Conservation (phyloP, 2,888 invertebrate species). For the Vesta saturnalis region DNA sequence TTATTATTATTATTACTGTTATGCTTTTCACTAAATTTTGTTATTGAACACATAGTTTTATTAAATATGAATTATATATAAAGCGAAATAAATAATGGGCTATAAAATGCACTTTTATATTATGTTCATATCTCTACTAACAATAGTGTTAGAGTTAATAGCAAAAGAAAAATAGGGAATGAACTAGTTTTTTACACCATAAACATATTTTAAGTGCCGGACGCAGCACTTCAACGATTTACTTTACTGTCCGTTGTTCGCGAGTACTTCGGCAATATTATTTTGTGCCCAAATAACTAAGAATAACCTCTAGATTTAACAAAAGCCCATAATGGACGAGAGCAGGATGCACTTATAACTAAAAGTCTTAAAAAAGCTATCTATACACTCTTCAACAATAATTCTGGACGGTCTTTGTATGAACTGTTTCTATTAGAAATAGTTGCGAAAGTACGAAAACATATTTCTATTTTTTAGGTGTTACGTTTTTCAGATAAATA, state of each 20-base stretch:
- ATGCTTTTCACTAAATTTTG: constrained; percentile 14
- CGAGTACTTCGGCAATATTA: constrained; percentile 48
- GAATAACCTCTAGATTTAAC: constrained; percentile 42
- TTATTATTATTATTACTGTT: constrained; percentile 47
- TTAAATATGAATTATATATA: too few species aligned
- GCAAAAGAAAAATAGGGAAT: background rate
- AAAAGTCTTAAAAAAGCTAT: constrained; percentile 28
- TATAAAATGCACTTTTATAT: too few species aligned
- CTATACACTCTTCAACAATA: constrained; percentile 3
- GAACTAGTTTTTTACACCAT: constrained; percentile 48
- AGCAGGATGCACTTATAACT: constrained; percentile 27
- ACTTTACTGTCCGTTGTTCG: constrained; percentile 44
- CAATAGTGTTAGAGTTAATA: background rate
- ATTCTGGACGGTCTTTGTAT: background rate
- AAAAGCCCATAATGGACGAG: constrained; percentile 45
- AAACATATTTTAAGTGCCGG: constrained; percentile 61
- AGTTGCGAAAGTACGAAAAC: too few species aligned
- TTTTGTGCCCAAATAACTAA: constrained; percentile 50
- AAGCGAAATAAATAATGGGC: too few species aligned
- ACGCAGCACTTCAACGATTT: constrained; percentile 57
- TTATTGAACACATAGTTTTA: background rate
- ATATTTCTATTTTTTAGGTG: too few species aligned
- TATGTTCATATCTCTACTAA: background rate
- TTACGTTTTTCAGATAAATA: too few species aligned
- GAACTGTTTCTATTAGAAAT: background rate